Evolutionary conservation across 30 jellyfish, hydroid and myxozoan genomes (phyloP), one percentile per base, ranked within the genome.

Genomic region (Morbakka virulenta): DNA sequence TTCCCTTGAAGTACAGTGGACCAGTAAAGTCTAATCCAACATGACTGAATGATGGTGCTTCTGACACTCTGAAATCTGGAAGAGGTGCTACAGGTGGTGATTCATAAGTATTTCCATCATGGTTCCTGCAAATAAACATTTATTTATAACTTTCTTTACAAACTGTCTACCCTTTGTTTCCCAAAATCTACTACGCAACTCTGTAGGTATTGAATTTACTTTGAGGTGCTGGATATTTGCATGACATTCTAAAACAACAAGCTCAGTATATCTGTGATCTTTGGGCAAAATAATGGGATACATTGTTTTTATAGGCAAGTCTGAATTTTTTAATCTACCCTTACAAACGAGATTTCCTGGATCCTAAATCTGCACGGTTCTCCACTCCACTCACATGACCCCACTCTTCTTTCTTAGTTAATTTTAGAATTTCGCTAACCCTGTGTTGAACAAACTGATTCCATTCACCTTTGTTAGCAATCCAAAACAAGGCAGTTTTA

Each of bases 331-430:
- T n/a, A n/a, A n/a, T n/a, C n/a, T n/a, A n/a, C n/a, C n/a, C n/a
- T n/a, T n/a, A n/a, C n/a, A n/a, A n/a, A n/a, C n/a, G n/a, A n/a
- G n/a, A n/a, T n/a, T n/a, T n/a, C n/a, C n/a, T n/a, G n/a, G n/a
- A n/a, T 13, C 85, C 91, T 1, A 66, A 2, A 67, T 79, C 91
- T n/a, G 91, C 86, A 51, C 84, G 91, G 32, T 79, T 66, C 1
- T 66, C 66, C 1, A 65, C n/a, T 3, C 76, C 57, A 1, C 84
- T 74, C 13, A 83, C 48, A 68, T 79, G 57, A 4, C 35, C 36
- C 88, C 88, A 77, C 33, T 67, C 11, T n/a, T n/a, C n/a, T n/a
- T n/a, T n/a, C n/a, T n/a, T n/a, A n/a, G n/a, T n/a, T n/a, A n/a
- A n/a, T n/a, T n/a, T n/a, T 23, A 74, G 86, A 12, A 74, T 74